Conservation (phyloP, 2,888 invertebrate species). For the Papilio gigon region DNA sequence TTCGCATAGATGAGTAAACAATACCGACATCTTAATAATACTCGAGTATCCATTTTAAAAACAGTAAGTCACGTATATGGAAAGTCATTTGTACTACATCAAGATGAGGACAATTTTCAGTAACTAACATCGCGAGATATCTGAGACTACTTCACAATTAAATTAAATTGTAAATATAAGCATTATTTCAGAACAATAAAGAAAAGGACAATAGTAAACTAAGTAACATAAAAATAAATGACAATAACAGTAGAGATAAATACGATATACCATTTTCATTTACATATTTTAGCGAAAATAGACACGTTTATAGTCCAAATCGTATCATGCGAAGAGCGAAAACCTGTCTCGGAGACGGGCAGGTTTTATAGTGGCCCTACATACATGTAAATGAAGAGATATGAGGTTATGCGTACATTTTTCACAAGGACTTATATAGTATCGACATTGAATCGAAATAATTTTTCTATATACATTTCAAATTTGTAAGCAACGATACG, state of each 20-base stretch:
- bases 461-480: no score
- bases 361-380: constrained; percentile 53
- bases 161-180: background rate
- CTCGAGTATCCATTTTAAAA: no score
- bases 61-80: no score
- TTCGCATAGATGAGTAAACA: no score
- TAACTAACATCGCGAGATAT: no score
- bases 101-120: no score
- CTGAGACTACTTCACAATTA: background rate
- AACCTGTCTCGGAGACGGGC: constrained; percentile 47
- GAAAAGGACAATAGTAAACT: constrained; percentile 11
- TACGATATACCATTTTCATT: constrained; percentile 11
- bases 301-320: constrained; percentile 32
- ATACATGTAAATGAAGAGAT: constrained; percentile 59
- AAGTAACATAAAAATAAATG: constrained; percentile 2
- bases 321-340: constrained; percentile 36
- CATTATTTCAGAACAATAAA: constrained; percentile 6
- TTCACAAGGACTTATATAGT: constrained; percentile 49
- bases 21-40: no score
- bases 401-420: constrained; percentile 53
- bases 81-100: no score
- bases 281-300: constrained; percentile 31
- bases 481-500: no score
- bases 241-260: constrained; percentile 15
- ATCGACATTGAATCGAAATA: constrained; percentile 17